Evolutionary conservation across 2,113 vertebrate genomes (phyloP).

Genomic region (Cranoglanis bouderius): DNA sequence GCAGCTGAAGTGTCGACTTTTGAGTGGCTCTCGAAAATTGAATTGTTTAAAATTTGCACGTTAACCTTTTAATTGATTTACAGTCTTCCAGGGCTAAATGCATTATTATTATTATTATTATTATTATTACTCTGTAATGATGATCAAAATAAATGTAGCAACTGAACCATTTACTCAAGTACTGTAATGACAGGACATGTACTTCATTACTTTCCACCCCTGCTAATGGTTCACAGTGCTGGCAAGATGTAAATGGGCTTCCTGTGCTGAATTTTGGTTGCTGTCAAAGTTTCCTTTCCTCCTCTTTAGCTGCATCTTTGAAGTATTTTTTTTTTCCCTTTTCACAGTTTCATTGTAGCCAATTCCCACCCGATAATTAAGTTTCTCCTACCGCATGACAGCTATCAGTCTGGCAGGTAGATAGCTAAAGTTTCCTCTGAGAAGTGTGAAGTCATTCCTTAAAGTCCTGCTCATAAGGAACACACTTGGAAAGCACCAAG

Average conservation of each 20-base stretch:
- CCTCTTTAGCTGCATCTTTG: not conserved
- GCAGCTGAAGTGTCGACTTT: not conserved
- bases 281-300: not conserved
- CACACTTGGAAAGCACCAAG: not conserved
- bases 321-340: not conserved
- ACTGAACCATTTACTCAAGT: not conserved
- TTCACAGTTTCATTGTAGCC: not conserved
- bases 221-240: not conserved
- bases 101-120: no score
- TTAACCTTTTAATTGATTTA: not conserved
- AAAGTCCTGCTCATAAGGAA: not conserved
- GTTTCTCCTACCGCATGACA: constrained; percentile 1
- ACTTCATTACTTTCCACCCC: not conserved
- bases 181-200: not conserved
- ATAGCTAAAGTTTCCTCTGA: not conserved
- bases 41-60: not conserved
- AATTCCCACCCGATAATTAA: constrained; percentile 13
- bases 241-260: not conserved
- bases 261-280: not conserved
- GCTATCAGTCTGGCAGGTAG: constrained; percentile 14
- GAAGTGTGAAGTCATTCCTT: not conserved
- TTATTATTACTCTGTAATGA: not conserved
- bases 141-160: not conserved
- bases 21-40: not conserved
- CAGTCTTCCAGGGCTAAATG: not conserved